Evolutionary conservation across 2,113 vertebrate genomes (phyloP).

Genomic region (Hemiprocne comata): DNA sequence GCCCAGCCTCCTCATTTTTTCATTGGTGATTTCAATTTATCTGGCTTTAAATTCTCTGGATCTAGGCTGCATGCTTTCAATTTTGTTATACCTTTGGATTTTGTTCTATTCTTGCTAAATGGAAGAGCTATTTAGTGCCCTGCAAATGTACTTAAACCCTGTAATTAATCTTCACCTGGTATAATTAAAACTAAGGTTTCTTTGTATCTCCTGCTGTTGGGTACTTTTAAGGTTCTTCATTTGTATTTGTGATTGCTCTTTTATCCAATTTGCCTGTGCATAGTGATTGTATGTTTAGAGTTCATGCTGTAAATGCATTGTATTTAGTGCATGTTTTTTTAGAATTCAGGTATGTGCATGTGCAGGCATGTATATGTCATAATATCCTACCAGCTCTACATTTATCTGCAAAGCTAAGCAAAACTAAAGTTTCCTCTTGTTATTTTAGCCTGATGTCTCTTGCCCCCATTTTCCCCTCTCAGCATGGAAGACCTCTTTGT

Average conservation of each 20-base stretch:
- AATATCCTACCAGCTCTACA: neutral
- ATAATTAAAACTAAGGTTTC: neutral
- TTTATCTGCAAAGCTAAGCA: neutral
- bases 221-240: neutral
- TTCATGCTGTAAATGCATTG: neutral
- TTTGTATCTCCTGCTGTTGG: neutral
- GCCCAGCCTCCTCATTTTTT: neutral
- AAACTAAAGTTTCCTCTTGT: neutral
- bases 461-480: neutral
- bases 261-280: neutral
- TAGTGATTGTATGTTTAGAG: neutral
- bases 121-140: neutral
- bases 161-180: neutral
- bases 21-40: neutral
- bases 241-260: neutral
- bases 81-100: neutral
- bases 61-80: neutral
- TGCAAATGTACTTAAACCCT: neutral
- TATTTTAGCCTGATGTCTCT: neutral
- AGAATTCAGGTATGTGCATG: neutral
- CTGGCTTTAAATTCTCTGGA: neutral
- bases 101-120: neutral
- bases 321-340: neutral
- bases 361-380: neutral
- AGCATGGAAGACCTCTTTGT: neutral